Evolutionary conservation across 2,888 invertebrate species (phyloP).

Genomic region (Exocentrus adspersus): DNA sequence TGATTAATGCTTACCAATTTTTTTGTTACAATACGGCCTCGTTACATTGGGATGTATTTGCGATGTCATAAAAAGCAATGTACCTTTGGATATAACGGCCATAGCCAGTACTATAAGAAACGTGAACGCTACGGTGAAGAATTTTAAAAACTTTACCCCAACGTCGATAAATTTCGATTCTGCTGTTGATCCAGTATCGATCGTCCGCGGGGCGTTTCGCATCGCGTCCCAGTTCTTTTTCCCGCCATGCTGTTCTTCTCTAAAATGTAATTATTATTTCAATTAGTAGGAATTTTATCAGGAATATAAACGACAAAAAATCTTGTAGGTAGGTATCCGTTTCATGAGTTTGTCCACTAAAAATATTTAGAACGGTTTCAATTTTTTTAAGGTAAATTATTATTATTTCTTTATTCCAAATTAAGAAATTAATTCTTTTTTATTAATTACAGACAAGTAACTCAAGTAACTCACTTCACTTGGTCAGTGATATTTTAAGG

Average conservation of each 20-base stretch:
- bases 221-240: slow-evolving; percentile 77
- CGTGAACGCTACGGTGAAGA: slow-evolving; percentile 74
- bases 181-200: slow-evolving; percentile 75
- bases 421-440: no score
- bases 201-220: slow-evolving; percentile 75
- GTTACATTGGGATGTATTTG: slow-evolving; percentile 69
- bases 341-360: no score
- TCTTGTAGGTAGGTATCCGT: no score
- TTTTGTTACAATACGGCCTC: slow-evolving; percentile 70
- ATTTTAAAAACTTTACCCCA: slow-evolving; percentile 72
- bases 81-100: slow-evolving; percentile 78
- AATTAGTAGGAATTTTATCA: no score
- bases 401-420: no score
- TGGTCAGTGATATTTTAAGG: no score
- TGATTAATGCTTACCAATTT: slow-evolving; percentile 57
- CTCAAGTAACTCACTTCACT: no score
- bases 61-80: slow-evolving; percentile 78
- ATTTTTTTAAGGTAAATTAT: no score
- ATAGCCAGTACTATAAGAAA: slow-evolving; percentile 74
- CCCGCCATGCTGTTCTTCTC: slow-evolving; percentile 43
- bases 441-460: no score
- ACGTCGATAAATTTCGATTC: slow-evolving; percentile 71
- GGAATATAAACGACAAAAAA: no score
- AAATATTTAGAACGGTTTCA: no score
- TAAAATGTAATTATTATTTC: slow-evolving; percentile 22